These are phyloP conservation scores for Helostoma temminkii DNA, from an alignment of 2,797 vertebrate genomes.

Conservation along the genomic window DNA sequence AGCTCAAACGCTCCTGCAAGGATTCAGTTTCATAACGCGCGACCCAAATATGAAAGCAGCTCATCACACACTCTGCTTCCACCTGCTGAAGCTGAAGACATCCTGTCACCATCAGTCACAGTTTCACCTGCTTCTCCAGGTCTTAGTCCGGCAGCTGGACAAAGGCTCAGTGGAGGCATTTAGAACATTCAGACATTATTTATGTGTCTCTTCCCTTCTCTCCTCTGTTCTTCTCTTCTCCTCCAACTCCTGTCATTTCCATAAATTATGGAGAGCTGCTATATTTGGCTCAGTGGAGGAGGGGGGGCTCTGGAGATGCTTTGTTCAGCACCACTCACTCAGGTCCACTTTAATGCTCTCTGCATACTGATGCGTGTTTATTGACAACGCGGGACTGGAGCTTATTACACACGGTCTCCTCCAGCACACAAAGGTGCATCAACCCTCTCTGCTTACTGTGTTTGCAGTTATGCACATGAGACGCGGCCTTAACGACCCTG, in stretches of 20 bases:
- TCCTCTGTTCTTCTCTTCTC: constrained; percentile 31
- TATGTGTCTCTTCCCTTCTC: neutral
- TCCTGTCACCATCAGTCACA: neutral
- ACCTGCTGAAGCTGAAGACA: constrained; percentile 3
- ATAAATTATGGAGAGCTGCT: constrained; percentile 83
- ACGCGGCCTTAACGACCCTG: neutral
- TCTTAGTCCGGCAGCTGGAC: neutral
- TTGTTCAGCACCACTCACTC: constrained; percentile 60
- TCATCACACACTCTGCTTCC: neutral
- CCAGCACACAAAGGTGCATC: neutral
- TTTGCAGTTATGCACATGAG: constrained; percentile 3
- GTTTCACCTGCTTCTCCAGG: too few species aligned
- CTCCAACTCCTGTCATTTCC: constrained; percentile 64
- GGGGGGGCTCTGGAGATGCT: constrained; percentile 39
- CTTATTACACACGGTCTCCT: neutral
- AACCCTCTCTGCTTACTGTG: neutral
- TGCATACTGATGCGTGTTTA: constrained; percentile 28
- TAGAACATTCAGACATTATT: neutral
- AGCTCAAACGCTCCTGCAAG: neutral
- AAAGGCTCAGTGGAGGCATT: too few species aligned
- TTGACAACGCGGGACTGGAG: constrained; percentile 19
- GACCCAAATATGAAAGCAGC: neutral
- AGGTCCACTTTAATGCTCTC: constrained; percentile 24
- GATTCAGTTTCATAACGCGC: neutral
- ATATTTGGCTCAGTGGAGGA: constrained; percentile 76